Percentiles rank a stretch among this genome's conserved stretches.
Evolutionary conservation across 30 jellyfish, hydroid and myxozoan species (phyloP).

Genomic region (Aurelia aurita complex sp. Pacific): DNA sequence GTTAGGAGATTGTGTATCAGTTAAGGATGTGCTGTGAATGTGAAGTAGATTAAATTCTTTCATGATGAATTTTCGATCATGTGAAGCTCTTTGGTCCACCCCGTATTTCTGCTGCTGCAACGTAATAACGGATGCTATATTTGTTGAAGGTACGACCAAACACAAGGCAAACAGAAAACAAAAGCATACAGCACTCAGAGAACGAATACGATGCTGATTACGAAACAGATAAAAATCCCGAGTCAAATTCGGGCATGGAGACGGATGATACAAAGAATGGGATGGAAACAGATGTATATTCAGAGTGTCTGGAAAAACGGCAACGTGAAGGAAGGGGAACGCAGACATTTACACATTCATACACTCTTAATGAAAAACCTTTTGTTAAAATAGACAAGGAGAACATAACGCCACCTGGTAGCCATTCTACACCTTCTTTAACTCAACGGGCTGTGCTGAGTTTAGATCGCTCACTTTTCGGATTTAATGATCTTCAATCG

Average conservation of each 20-base stretch:
- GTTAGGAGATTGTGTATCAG: no score
- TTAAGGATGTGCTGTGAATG: no score
- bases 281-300: constrained; percentile 8
- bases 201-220: constrained; percentile 82
- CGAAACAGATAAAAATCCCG: constrained; percentile 57
- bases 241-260: constrained; percentile 18
- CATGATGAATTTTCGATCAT: no score
- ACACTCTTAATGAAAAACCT: background rate
- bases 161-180: background rate
- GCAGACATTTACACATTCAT: background rate
- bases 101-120: no score
- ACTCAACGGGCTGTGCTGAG: constrained; percentile 50
- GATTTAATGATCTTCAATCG: constrained; percentile 58
- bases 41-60: no score
- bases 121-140: background rate
- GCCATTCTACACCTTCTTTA: constrained; percentile 84
- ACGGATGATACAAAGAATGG: constrained; percentile 4
- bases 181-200: constrained; percentile 19
- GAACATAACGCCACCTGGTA: constrained; percentile 84
- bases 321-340: background rate
- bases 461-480: constrained; percentile 77
- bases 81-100: no score
- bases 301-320: constrained; percentile 1
- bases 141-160: background rate
- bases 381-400: constrained; percentile 44